Conservation (phyloP, 2,113 vertebrate species). For the Stigmatopora argus region DNA sequence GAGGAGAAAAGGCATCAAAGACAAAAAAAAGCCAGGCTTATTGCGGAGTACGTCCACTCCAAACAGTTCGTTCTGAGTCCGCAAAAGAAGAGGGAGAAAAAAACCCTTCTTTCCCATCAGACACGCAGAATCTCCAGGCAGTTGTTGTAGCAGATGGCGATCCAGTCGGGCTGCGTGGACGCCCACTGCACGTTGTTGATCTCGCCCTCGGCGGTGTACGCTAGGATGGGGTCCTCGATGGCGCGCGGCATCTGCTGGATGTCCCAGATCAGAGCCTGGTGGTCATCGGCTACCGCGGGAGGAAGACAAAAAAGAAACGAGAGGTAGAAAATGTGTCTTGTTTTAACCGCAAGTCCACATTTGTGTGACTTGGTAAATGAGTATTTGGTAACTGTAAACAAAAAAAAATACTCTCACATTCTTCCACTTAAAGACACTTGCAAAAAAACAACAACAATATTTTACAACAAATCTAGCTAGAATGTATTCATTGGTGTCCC, state of each 20-base stretch:
- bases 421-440: too few species aligned
- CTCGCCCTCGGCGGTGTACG: conserved; percentile 96
- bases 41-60: conserved; percentile 29
- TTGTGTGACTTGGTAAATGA: background rate
- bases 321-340: background rate
- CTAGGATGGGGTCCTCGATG: conserved; percentile 97
- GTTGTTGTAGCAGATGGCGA: conserved; percentile 99
- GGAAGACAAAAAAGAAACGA: background rate
- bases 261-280: conserved; percentile 99
- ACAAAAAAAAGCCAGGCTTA: conserved; percentile 46
- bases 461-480: too few species aligned
- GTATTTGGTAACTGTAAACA: background rate
- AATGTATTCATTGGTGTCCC: too few species aligned
- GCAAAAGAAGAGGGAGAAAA: background rate
- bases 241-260: conserved; percentile 99
- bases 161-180: conserved; percentile 98
- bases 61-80: conserved; percentile 33
- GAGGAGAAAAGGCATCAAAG: conserved; percentile 29
- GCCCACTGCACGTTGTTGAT: conserved; percentile 99
- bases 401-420: too few species aligned
- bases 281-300: conserved; percentile 83
- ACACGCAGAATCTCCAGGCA: conserved; percentile 98
- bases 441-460: too few species aligned
- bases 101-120: conserved; percentile 49
- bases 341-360: background rate